Evolutionary conservation across 2,113 vertebrate species (phyloP).

Genomic region (Malurus alboscapulatus): DNA sequence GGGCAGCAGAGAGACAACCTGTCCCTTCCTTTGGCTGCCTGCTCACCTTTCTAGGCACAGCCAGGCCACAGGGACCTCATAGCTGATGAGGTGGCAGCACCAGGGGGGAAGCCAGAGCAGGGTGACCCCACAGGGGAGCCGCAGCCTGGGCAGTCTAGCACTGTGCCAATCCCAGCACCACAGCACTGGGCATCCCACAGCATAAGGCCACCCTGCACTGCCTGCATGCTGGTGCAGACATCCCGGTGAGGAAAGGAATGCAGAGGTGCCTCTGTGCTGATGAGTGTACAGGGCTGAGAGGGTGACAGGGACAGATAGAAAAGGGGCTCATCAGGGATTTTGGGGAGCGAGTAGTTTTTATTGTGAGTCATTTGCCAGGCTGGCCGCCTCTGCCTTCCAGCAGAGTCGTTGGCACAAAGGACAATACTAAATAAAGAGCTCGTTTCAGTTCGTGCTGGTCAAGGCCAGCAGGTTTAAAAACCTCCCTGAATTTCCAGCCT

Average conservation of each 20-base stretch:
- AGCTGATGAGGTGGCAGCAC: fast-evolving
- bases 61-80: fast-evolving
- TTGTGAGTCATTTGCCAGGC: background rate
- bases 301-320: background rate
- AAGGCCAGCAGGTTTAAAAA: background rate
- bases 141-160: background rate
- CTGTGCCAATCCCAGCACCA: fast-evolving
- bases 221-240: background rate
- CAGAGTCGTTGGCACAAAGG: background rate
- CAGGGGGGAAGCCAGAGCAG: fast-evolving
- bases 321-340: background rate
- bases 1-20: background rate
- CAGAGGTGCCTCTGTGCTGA: background rate
- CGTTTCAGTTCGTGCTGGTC: fast-evolving
- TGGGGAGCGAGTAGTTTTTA: background rate
- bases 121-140: background rate
- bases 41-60: background rate
- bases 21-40: background rate
- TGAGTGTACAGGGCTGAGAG: fast-evolving
- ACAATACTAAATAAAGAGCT: background rate
- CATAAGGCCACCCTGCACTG: fast-evolving
- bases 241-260: background rate
- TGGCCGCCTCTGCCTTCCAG: background rate
- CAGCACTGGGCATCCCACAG: background rate
- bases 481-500: background rate